Conservation (phyloP, 2,888 invertebrate species). For the Rotaria macrura region DNA sequence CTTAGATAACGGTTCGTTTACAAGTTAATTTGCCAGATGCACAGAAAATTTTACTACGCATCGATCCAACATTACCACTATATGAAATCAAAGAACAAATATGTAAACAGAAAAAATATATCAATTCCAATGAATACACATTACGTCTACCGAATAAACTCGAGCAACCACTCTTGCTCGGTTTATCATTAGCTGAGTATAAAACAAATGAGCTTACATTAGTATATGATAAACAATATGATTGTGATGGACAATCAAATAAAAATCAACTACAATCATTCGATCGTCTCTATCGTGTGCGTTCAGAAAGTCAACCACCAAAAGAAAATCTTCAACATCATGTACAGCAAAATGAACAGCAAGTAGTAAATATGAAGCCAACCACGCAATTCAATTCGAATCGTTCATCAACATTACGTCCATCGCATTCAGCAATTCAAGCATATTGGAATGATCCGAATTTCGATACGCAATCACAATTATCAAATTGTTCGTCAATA, state of each 20-base stretch:
- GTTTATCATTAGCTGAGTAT: constrained; percentile 20
- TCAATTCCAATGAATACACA: not conserved
- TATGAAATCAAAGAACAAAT: constrained; percentile 19
- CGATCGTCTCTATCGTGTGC: not conserved
- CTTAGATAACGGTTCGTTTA: constrained; percentile 5
- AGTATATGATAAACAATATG: not conserved
- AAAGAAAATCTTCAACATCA: not conserved
- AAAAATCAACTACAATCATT: not conserved
- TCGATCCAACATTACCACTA: constrained; percentile 17
- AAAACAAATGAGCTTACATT: constrained; percentile 14
- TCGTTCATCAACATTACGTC: constrained; percentile 9
- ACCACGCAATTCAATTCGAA: not conserved
- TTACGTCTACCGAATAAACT: not conserved
- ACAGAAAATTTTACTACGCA: not conserved
- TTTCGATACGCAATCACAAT: constrained; percentile 15
- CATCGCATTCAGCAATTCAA: constrained; percentile 9
- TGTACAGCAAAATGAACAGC: not conserved
- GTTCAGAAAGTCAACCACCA: not conserved
- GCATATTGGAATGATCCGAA: constrained; percentile 10
- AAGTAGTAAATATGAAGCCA: not conserved
- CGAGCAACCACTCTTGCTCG: not conserved
- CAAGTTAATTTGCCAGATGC: constrained; percentile 2
- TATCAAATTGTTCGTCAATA: not conserved
- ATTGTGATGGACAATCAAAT: not conserved
- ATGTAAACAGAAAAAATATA: constrained; percentile 13